Evolutionary conservation across 1,140 invertebrate genomes (phyloP).

Genomic region (Kradibia gibbosae): DNA sequence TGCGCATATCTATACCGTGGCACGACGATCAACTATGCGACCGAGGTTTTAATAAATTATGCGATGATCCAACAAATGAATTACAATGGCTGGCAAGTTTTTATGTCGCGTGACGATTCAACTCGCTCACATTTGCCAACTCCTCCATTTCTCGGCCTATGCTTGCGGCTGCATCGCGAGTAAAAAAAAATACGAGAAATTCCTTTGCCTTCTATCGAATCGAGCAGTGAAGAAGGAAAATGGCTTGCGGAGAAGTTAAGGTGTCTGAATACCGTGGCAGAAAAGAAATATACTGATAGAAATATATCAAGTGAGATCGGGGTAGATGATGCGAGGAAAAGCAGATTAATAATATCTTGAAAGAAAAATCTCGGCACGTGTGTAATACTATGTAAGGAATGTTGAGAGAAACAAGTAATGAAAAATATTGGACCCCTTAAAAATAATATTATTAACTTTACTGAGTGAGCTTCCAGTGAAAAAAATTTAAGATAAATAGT

Average conservation of each 20-base stretch:
- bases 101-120: not conserved
- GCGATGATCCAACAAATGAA: not conserved
- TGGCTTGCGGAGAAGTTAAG: not conserved
- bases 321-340: too few relatives aligned
- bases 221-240: not conserved
- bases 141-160: not conserved
- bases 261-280: not conserved
- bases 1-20: conserved; percentile 19
- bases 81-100: conserved; percentile 17
- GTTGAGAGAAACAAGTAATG: too few relatives aligned
- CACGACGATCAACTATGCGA: not conserved
- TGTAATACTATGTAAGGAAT: too few relatives aligned
- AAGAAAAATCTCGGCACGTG: too few relatives aligned
- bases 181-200: not conserved
- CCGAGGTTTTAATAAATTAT: conserved; percentile 44
- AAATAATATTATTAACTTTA: too few relatives aligned
- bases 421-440: too few relatives aligned
- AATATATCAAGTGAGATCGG: not conserved
- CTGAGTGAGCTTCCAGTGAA: too few relatives aligned
- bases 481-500: too few relatives aligned
- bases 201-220: not conserved
- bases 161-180: not conserved
- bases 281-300: not conserved
- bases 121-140: conserved; percentile 7
- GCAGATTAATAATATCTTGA: too few relatives aligned